These are phyloP conservation scores for Mastacembelus armatus DNA, from an alignment of 2,797 vertebrate species.

Conservation along the genomic window DNA sequence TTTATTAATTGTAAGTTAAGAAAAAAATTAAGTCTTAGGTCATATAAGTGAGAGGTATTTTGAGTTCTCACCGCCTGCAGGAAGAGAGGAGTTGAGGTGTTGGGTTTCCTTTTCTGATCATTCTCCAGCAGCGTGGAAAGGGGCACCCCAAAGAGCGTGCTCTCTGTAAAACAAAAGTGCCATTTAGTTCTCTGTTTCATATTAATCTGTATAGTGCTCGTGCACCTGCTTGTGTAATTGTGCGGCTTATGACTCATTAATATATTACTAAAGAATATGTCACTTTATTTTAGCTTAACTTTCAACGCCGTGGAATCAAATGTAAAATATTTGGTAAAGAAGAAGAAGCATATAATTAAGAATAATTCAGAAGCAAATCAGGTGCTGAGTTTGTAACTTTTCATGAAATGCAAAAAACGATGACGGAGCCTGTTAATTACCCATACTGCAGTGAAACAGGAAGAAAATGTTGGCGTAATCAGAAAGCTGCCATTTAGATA, in stretches of 20 bases:
- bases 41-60: neutral
- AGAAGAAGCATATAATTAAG: neutral
- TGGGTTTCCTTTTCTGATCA: slow-evolving; percentile 87
- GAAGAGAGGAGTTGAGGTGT: slow-evolving; percentile 85
- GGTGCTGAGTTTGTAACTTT: too few relatives aligned
- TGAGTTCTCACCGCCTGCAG: slow-evolving; percentile 85
- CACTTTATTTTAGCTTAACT: too few relatives aligned
- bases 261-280: neutral
- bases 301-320: too few relatives aligned
- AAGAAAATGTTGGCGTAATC: neutral
- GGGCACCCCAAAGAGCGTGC: slow-evolving; percentile 88
- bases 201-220: neutral
- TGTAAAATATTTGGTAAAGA: neutral
- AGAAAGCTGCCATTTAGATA: neutral
- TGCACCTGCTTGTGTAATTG: neutral
- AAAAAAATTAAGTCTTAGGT: neutral
- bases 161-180: slow-evolving; percentile 79
- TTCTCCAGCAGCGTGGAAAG: slow-evolving; percentile 88
- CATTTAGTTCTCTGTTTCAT: neutral
- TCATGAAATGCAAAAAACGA: too few relatives aligned
- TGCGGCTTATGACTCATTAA: neutral
- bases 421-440: neutral
- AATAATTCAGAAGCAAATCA: too few relatives aligned
- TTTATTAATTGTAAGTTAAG: neutral
- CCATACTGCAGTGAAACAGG: neutral